Conservation (phyloP, 2,797 vertebrate genomes). For the Melanotaenia boesemani region DNA sequence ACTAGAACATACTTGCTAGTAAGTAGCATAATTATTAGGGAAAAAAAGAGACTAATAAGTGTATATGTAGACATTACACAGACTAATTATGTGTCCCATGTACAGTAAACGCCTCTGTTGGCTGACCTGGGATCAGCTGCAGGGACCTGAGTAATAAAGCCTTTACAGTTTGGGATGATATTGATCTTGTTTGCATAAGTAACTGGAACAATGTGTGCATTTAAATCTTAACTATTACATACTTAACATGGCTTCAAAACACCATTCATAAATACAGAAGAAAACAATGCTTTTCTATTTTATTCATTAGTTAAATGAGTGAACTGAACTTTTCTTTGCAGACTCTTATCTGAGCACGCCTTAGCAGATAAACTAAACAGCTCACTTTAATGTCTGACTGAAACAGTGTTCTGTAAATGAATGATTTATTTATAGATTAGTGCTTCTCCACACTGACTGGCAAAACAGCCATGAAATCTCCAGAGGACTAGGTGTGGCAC, state of each 20-base stretch:
- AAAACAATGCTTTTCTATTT: too few relatives aligned
- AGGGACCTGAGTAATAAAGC: neutral
- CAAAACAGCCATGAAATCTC: neutral
- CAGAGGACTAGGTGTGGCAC: neutral
- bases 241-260: neutral
- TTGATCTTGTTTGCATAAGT: neutral
- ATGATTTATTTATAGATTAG: neutral
- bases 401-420: neutral
- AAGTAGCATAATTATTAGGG: too few relatives aligned
- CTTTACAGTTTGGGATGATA: neutral
- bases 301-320: too few relatives aligned
- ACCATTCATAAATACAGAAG: neutral
- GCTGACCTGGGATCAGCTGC: neutral
- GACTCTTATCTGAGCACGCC: neutral
- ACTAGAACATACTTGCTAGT: too few relatives aligned
- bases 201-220: neutral
- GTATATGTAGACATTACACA: too few relatives aligned
- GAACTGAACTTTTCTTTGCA: neutral
- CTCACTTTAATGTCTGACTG: constrained; percentile 4
- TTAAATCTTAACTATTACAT: neutral
- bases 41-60: too few relatives aligned
- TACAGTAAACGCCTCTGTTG: too few relatives aligned
- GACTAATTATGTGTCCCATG: too few relatives aligned
- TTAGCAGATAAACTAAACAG: constrained; percentile 1
- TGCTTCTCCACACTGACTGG: neutral